phyloP scores from a whole-genome alignment of 2,113 vertebrate genomes.

The Misgurnus mizolepis region DNA sequence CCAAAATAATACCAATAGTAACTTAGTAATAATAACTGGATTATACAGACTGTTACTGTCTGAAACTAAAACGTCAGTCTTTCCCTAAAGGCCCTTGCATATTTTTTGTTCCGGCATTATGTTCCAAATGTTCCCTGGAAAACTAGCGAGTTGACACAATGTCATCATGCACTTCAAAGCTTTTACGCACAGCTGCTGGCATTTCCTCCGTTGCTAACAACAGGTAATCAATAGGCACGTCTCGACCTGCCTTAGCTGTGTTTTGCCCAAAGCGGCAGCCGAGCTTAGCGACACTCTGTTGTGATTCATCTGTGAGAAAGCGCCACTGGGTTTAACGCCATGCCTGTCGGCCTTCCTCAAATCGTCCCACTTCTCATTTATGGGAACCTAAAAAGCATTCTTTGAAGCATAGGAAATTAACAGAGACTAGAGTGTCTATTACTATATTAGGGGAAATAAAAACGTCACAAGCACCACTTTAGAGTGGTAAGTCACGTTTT shows the following conservation, averaged over 20 bases:
- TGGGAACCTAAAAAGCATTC: constrained; percentile 1
- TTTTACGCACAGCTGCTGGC: constrained; percentile 61
- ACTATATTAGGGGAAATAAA: background rate
- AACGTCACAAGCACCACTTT: background rate
- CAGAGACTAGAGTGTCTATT: background rate
- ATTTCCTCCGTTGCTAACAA: constrained; percentile 65
- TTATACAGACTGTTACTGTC: background rate
- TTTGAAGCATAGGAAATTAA: constrained; percentile 22
- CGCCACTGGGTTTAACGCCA: constrained; percentile 49
- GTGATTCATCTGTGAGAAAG: constrained; percentile 57
- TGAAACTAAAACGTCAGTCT: background rate
- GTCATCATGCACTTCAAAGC: constrained; percentile 59
- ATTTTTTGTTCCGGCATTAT: background rate
- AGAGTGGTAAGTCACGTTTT: background rate
- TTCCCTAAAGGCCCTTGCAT: background rate
- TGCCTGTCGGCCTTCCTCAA: constrained; percentile 4
- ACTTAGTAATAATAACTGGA: background rate
- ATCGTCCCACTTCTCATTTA: constrained; percentile 6
- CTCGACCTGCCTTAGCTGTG: constrained; percentile 60
- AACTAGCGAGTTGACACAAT: background rate
- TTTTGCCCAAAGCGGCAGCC: constrained; percentile 45
- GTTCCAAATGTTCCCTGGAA: constrained; percentile 12
- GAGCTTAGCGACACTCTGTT: constrained; percentile 47
- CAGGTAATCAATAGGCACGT: constrained; percentile 69
- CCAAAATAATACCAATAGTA: background rate